Conservation (phyloP, 2,888 invertebrate species). For the Cantharis flavilabris region DNA sequence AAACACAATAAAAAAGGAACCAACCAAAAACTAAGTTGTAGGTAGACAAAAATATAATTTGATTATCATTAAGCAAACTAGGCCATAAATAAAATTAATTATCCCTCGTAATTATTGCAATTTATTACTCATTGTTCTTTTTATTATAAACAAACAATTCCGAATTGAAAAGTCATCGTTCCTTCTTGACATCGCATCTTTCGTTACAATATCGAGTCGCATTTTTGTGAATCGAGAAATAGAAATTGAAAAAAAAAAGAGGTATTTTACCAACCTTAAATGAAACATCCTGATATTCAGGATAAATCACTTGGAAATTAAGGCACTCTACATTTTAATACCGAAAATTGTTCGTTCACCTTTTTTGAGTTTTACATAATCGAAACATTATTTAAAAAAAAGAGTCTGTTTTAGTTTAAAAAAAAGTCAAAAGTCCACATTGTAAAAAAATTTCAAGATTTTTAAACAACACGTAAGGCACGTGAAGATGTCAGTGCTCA, state of each 20-base stretch:
- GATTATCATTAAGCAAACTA: neutral
- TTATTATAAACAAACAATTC: neutral
- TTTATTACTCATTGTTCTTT: neutral
- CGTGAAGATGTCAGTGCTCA: conserved; percentile 11
- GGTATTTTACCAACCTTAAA: neutral
- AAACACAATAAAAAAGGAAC: neutral
- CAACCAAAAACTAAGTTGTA: neutral
- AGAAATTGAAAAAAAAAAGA: neutral
- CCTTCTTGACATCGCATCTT: neutral
- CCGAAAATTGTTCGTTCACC: neutral
- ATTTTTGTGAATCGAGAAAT: neutral
- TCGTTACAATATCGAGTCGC: neutral
- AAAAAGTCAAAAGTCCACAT: neutral
- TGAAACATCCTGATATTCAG: neutral
- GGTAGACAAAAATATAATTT: neutral
- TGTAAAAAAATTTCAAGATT: neutral
- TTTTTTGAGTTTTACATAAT: neutral
- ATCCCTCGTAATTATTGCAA: neutral
- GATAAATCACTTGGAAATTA: neutral
- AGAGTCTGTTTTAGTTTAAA: neutral
- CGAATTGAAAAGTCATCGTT: neutral
- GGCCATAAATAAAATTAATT: neutral
- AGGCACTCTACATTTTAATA: neutral
- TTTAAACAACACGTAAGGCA: conserved; percentile 8
- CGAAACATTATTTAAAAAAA: neutral